A percentile compares a stretch with the other conserved stretches of the same genome.
Evolutionary conservation across 1,140 invertebrate genomes (phyloP).

Genomic region (Ditylenchus dipsaci): DNA sequence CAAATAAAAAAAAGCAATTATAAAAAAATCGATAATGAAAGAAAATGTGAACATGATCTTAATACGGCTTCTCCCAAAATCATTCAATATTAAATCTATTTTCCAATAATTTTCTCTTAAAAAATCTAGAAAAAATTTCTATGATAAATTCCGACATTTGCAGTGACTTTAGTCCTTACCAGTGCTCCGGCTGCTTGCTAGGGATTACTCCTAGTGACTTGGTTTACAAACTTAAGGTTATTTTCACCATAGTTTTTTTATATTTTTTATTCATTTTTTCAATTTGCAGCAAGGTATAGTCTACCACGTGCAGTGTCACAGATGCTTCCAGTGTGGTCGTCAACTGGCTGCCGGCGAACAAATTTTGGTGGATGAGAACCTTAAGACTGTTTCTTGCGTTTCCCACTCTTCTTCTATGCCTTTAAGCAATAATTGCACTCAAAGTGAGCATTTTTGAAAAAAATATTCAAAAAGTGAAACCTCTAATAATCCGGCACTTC

Average conservation of each 20-base stretch:
- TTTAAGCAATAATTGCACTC: too few species aligned
- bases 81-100: too few species aligned
- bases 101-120: too few species aligned
- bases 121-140: neutral
- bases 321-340: slow-evolving; percentile 89
- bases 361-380: slow-evolving; percentile 91
- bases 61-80: too few species aligned
- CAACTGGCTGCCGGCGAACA: slow-evolving; percentile 94
- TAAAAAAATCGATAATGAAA: too few species aligned
- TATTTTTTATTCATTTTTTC: neutral
- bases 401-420: neutral
- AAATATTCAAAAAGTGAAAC: too few species aligned
- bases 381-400: slow-evolving; percentile 86
- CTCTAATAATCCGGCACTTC: too few species aligned
- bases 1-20: too few species aligned
- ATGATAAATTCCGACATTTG: neutral
- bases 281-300: slow-evolving; percentile 66
- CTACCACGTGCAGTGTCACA: slow-evolving; percentile 97
- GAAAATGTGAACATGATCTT: too few species aligned
- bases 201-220: slow-evolving; percentile 92
- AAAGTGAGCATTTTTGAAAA: too few species aligned
- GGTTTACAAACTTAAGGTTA: slow-evolving; percentile 72
- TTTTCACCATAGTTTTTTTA: slow-evolving; percentile 7
- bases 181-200: slow-evolving; percentile 87
- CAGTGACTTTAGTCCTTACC: slow-evolving; percentile 8